phyloP scores from a whole-genome alignment of 2,888 invertebrate genomes.

The Pristionchus mayeri region DNA sequence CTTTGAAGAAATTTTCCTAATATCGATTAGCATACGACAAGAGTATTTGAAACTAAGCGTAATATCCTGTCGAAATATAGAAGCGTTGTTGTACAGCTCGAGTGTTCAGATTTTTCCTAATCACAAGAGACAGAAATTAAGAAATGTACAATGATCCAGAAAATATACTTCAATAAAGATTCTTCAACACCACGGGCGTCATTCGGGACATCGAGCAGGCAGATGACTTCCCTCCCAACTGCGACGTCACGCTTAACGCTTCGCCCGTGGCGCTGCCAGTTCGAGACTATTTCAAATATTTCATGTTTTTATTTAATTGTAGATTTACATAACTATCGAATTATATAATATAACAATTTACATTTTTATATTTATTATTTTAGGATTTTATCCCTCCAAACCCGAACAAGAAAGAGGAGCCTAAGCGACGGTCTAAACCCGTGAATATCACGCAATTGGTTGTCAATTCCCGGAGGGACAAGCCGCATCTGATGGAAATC shows the following conservation, averaged over 20 bases:
- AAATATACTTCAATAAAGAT: too few species aligned
- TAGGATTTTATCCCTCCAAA: slow-evolving; percentile 95
- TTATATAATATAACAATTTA: too few species aligned
- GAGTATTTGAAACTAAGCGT: too few species aligned
- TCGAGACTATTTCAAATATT: too few species aligned
- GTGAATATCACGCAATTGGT: slow-evolving; percentile 87
- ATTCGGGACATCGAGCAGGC: slow-evolving; percentile 50
- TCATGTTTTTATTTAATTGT: too few species aligned
- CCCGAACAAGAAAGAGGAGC: slow-evolving; percentile 95
- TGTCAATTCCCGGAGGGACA: background rate
- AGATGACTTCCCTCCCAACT: slow-evolving; percentile 73
- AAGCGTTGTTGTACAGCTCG: background rate
- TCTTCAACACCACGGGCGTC: slow-evolving; percentile 57
- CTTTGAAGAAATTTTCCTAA: too few species aligned
- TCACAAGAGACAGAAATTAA: too few species aligned
- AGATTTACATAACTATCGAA: too few species aligned
- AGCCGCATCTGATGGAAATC: slow-evolving; percentile 78
- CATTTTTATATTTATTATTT: too few species aligned
- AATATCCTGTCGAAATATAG: background rate
- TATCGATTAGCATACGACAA: too few species aligned
- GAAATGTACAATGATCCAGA: too few species aligned
- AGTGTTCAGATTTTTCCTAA: too few species aligned
- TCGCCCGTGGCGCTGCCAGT: slow-evolving; percentile 68
- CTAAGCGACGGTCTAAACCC: slow-evolving; percentile 94
- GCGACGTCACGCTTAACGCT: slow-evolving; percentile 65